These are phyloP conservation scores for Physocephala rufipes DNA, from an alignment of 2,888 invertebrate species.

Conservation along the genomic window DNA sequence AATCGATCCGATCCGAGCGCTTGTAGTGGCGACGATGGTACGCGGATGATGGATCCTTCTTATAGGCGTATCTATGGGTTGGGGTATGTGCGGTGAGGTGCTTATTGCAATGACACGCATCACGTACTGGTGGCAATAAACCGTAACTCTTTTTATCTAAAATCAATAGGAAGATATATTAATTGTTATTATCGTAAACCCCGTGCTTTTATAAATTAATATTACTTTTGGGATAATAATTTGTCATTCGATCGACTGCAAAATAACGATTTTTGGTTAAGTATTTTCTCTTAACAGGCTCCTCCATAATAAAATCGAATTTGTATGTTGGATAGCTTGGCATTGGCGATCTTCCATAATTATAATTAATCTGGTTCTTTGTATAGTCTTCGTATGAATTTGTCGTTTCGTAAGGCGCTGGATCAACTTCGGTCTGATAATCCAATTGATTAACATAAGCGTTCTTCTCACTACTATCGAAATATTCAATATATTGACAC, in stretches of 20 bases:
- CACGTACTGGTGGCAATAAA: background rate
- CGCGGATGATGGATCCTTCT: constrained; percentile 38
- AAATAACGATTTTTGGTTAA: constrained; percentile 50
- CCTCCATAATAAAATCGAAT: constrained; percentile 60
- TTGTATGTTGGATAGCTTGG: constrained; percentile 54
- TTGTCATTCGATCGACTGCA: constrained; percentile 54
- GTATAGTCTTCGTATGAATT: background rate
- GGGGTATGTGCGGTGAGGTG: constrained; percentile 31
- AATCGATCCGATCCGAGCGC: constrained; percentile 28
- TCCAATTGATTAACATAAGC: constrained; percentile 55
- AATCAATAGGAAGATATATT: background rate
- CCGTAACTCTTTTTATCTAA: background rate
- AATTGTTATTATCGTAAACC: background rate
- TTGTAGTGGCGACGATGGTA: constrained; percentile 38
- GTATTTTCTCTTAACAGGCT: constrained; percentile 52
- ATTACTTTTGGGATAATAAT: constrained; percentile 53
- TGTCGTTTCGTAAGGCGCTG: constrained; percentile 43
- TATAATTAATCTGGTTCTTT: constrained; percentile 56
- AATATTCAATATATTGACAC: constrained; percentile 51
- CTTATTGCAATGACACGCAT: constrained; percentile 12
- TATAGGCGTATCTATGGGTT: constrained; percentile 57
- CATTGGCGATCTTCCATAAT: constrained; percentile 50
- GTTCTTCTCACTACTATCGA: constrained; percentile 58
- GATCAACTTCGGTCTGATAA: constrained; percentile 55
- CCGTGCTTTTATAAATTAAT: background rate